Percentiles rank a stretch among this genome's conserved stretches.
Conservation (phyloP, 2,888 invertebrate species). For the Agrypnus murinus region DNA sequence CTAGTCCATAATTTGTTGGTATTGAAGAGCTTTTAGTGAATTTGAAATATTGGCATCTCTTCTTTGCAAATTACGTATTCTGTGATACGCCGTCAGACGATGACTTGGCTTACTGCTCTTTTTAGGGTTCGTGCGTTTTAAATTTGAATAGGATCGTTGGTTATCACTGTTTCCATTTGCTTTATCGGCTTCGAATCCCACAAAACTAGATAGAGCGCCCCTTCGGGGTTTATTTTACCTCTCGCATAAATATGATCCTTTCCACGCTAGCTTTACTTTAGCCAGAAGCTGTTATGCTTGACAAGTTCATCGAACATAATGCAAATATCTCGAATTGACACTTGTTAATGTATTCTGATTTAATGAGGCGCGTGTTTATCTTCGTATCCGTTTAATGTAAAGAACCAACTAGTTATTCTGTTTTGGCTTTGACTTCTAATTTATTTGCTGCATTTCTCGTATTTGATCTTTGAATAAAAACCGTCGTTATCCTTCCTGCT, state of each 20-base stretch:
- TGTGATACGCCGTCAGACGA: slow-evolving; percentile 17
- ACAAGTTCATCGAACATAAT: slow-evolving; percentile 28
- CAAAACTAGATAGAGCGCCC: slow-evolving; percentile 33
- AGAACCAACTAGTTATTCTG: neutral
- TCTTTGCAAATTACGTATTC: slow-evolving; percentile 19
- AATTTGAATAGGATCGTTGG: slow-evolving; percentile 32
- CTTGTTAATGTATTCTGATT: slow-evolving; percentile 11
- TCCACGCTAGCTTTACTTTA: slow-evolving; percentile 25
- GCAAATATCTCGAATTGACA: slow-evolving; percentile 24
- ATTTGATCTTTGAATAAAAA: neutral
- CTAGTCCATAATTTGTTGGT: neutral
- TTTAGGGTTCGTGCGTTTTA: slow-evolving; percentile 32
- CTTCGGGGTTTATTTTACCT: slow-evolving; percentile 31
- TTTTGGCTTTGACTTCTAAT: neutral
- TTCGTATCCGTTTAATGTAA: neutral
- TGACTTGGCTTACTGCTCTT: slow-evolving; percentile 28
- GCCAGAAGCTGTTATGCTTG: slow-evolving; percentile 17
- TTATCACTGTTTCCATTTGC: slow-evolving; percentile 34
- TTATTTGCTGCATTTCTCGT: neutral
- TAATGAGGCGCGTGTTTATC: slow-evolving; percentile 15
- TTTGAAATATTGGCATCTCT: slow-evolving; percentile 7
- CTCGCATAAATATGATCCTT: slow-evolving; percentile 30
- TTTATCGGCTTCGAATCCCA: slow-evolving; percentile 33
- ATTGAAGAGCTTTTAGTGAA: slow-evolving; percentile 5
- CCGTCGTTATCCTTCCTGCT: slow-evolving; percentile 1